phyloP scores from a whole-genome alignment of 2,113 vertebrate genomes.

The Sphaerodactylus townsendi region DNA sequence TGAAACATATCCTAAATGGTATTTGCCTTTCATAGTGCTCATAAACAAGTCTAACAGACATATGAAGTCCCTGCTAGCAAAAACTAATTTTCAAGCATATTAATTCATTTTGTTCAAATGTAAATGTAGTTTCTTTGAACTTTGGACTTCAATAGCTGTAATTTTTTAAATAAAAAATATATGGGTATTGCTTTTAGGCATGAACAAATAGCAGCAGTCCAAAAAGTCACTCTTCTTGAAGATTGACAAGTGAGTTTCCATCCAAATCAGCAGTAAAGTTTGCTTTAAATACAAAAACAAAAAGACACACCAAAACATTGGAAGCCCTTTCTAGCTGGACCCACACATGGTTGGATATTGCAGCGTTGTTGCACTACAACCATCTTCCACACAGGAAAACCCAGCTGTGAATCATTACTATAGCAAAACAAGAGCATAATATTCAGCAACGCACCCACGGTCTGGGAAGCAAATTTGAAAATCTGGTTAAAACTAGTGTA shows the following conservation, averaged over 20 bases:
- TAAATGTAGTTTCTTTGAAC: conserved; percentile 5
- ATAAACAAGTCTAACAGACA: neutral
- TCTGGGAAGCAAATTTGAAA: neutral
- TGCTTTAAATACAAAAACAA: neutral
- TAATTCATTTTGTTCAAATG: conserved; percentile 1
- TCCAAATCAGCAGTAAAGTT: neutral
- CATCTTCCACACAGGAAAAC: too few species aligned
- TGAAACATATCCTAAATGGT: conserved; percentile 14
- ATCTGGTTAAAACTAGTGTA: neutral
- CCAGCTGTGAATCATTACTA: too few species aligned
- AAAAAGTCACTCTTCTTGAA: neutral
- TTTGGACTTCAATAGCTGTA: neutral
- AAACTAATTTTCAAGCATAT: conserved; percentile 5
- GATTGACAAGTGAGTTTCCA: neutral
- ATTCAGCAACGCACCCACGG: too few species aligned
- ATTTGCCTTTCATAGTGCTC: neutral
- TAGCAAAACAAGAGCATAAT: too few species aligned
- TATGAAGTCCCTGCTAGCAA: neutral
- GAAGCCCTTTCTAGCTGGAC: neutral
- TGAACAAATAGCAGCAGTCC: neutral
- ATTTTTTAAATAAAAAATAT: neutral
- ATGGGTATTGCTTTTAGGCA: neutral
- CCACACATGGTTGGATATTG: too few species aligned
- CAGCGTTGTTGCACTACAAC: too few species aligned
- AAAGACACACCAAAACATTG: neutral